Base-by-base conservation (phyloP, 2,113 vertebrate species). In the Meles meles region DNA sequence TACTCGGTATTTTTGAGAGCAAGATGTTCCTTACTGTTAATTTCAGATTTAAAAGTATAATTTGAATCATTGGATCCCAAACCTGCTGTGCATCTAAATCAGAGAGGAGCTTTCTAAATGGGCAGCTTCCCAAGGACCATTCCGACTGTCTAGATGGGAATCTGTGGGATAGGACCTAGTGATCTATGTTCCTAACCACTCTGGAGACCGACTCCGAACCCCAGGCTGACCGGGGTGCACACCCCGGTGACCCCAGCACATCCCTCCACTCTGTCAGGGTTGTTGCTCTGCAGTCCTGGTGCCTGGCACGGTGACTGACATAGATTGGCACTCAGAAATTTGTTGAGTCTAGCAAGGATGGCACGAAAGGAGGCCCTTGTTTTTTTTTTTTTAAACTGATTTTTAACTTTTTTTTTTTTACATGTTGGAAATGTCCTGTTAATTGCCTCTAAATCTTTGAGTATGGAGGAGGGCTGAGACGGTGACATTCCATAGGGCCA, bases 31-130 rank as follows among this genome's bases (percentile, higher is more conserved):
- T 83, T 92, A 49, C n/a, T 82, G 61, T 31, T 83, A 61, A 79
- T 83, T 95, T 82, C 61, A 88, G 17, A 95, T 93, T 96, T 92
- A 74, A 89, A 88, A 79, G 55, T 86, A 31, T 10, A 77, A 74
- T 90, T 81, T 67, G 49, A 77, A 37, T 71, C 15, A 13, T 39
- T 92, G 72, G 47, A 76, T 92, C 49, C 5, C 31, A 74, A 67
- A 67, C 59, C 31, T 76, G 13, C 55, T 55, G 7, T 83, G n/a
- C 47, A 31, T 88, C 6, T 84, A 55, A 20, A 88, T 93, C 55
- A 39, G 47, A 83, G 44, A 27, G n/a, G n/a, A 69, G 49, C 47
- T 80, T 81, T 49, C n/a, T 82, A 25, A 65, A 27, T 67, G n/a
- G 17, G 47, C 63, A 37, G 25, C 25, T 84, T 91, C 57, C 27